A percentile compares a stretch with the other conserved stretches of the same genome.
Evolutionary conservation across 2,113 vertebrate genomes (phyloP).

Genomic region (Lepus americanus): DNA sequence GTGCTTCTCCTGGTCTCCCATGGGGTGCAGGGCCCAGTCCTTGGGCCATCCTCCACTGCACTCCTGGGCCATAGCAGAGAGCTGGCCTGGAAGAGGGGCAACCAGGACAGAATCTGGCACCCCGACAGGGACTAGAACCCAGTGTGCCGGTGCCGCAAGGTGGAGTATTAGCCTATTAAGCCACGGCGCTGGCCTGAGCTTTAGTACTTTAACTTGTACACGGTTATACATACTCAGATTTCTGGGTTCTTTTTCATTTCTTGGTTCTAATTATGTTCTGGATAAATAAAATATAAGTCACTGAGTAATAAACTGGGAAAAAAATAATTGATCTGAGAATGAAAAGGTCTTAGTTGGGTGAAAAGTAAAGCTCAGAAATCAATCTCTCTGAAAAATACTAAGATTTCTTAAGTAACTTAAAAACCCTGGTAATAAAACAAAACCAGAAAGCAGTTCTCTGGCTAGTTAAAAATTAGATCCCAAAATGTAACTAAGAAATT

Average conservation of each 20-base stretch:
- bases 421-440: constrained; percentile 32
- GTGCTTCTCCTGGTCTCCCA: too few species aligned
- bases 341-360: neutral
- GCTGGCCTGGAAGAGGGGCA: too few species aligned
- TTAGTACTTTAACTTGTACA: neutral
- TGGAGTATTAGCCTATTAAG: too few species aligned
- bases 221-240: neutral
- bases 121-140: too few species aligned
- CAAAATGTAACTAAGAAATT: constrained; percentile 37
- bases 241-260: neutral
- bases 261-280: constrained; percentile 25
- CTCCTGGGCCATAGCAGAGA: too few species aligned
- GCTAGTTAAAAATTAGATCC: constrained; percentile 12
- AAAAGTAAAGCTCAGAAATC: constrained; percentile 52
- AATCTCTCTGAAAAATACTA: constrained; percentile 1
- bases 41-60: too few species aligned
- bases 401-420: constrained; percentile 43
- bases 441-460: neutral
- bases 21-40: too few species aligned
- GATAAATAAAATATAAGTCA: constrained; percentile 12
- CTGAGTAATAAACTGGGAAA: constrained; percentile 6
- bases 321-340: neutral
- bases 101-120: too few species aligned
- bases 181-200: too few species aligned
- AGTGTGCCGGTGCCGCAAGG: too few species aligned